Conservation (phyloP, 2,113 vertebrate species). For the Toxotes jaculatrix region DNA sequence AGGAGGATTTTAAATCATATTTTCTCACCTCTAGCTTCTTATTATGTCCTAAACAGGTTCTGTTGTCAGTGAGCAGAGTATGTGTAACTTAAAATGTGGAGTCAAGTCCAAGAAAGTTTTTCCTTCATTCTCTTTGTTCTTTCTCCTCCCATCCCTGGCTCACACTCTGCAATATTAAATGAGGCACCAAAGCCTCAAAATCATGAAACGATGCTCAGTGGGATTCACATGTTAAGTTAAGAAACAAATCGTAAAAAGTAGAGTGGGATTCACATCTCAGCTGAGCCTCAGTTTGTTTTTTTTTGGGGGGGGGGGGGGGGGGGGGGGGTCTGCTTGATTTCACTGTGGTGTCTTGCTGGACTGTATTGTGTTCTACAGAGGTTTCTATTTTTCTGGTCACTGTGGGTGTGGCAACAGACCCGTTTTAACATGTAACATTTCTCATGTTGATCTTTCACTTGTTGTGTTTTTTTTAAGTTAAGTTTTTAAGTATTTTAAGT, state of each 20-base stretch:
- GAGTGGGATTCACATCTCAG: constrained; percentile 14
- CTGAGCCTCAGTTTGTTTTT: constrained; percentile 5
- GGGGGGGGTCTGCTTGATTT: too few relatives aligned
- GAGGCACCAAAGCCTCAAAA: neutral
- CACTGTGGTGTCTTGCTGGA: too few relatives aligned
- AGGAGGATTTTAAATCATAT: too few relatives aligned
- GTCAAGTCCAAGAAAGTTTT: neutral
- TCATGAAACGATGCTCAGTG: constrained; percentile 11
- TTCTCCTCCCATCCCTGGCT: neutral
- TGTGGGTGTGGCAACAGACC: too few relatives aligned
- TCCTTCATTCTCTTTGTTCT: neutral
- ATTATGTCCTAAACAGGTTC: neutral
- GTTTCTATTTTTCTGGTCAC: too few relatives aligned
- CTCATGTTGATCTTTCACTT: too few relatives aligned
- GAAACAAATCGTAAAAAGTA: neutral
- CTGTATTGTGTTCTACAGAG: too few relatives aligned
- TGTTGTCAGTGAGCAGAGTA: neutral
- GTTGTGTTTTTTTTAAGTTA: too few relatives aligned
- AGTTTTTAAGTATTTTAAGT: too few relatives aligned
- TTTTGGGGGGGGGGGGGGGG: too few relatives aligned
- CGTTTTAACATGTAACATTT: too few relatives aligned
- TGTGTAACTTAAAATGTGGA: neutral
- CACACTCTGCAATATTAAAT: neutral
- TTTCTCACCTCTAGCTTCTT: neutral
- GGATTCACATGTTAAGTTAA: constrained; percentile 8